Evolutionary conservation across 2,888 invertebrate species (phyloP).

Genomic region (Allygus modestus): DNA sequence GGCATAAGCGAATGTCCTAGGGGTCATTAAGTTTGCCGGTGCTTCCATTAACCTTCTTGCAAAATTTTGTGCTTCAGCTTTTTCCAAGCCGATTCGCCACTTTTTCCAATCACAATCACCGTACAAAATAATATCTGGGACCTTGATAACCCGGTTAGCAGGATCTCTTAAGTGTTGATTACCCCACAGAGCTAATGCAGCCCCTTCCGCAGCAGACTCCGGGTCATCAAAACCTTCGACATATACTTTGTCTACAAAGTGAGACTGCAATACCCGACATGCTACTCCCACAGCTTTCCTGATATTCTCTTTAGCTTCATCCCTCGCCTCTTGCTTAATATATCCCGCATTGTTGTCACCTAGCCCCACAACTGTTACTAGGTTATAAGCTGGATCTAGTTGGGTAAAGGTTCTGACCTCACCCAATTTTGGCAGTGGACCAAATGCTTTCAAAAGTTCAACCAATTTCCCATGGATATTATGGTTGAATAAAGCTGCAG

Average conservation of each 20-base stretch:
- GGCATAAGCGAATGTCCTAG: slow-evolving; percentile 86
- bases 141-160: slow-evolving; percentile 62
- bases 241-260: slow-evolving; percentile 73
- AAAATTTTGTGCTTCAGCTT: slow-evolving; percentile 89
- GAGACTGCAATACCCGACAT: slow-evolving; percentile 77
- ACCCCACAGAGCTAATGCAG: slow-evolving; percentile 82
- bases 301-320: slow-evolving; percentile 87
- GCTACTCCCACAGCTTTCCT: slow-evolving; percentile 83
- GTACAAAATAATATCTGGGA: slow-evolving; percentile 78
- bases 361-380: slow-evolving; percentile 86
- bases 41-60: slow-evolving; percentile 87
- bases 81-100: slow-evolving; percentile 84
- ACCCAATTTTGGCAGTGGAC: slow-evolving; percentile 77
- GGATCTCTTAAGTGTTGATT: slow-evolving; percentile 82
- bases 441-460: slow-evolving; percentile 67
- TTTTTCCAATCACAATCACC: slow-evolving; percentile 83
- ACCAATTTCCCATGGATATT: slow-evolving; percentile 63
- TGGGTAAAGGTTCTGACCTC: slow-evolving; percentile 82
- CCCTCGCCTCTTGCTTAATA: slow-evolving; percentile 83
- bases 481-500: slow-evolving; percentile 58
- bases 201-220: slow-evolving; percentile 89
- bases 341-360: slow-evolving; percentile 83
- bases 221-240: slow-evolving; percentile 88
- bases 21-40: slow-evolving; percentile 88
- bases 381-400: slow-evolving; percentile 80